Percentiles rank a stretch among this genome's conserved stretches.
These are phyloP conservation scores for Fragum whitleyi DNA, from an alignment of 2,888 invertebrate genomes.

Conservation along the genomic window DNA sequence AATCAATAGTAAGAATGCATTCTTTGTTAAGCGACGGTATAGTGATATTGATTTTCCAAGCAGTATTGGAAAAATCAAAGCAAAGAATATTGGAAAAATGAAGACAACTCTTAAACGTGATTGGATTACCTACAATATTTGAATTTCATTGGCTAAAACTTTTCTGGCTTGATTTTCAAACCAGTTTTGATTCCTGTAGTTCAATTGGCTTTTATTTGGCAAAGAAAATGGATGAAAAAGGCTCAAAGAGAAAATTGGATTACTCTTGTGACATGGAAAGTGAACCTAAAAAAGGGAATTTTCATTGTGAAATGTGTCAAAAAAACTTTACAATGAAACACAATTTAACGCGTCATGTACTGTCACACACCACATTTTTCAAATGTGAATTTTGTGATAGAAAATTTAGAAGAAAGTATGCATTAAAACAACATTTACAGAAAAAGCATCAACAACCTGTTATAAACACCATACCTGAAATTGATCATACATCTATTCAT, in stretches of 20 bases:
- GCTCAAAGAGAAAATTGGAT: slow-evolving; percentile 25
- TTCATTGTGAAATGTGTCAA: slow-evolving; percentile 41
- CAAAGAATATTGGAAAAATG: not conserved
- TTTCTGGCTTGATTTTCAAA: not conserved
- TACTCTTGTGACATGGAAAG: slow-evolving; percentile 10
- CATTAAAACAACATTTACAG: slow-evolving; percentile 26
- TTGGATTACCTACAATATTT: not conserved
- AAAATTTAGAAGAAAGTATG: slow-evolving; percentile 43
- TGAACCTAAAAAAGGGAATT: slow-evolving; percentile 31
- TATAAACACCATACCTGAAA: not conserved
- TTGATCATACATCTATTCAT: not conserved
- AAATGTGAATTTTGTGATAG: slow-evolving; percentile 29
- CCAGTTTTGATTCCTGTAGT: not conserved
- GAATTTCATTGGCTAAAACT: not conserved
- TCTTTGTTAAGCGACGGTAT: not conserved
- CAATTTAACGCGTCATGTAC: slow-evolving; percentile 27
- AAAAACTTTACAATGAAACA: slow-evolving; percentile 18
- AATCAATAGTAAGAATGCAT: not conserved
- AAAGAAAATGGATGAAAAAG: not conserved
- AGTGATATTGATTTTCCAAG: not conserved
- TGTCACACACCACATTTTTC: slow-evolving; percentile 43
- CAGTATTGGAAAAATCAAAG: not conserved
- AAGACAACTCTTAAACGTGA: not conserved
- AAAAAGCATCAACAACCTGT: slow-evolving; percentile 13
- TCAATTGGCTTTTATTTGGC: not conserved